Evolutionary conservation across 2,113 vertebrate species (phyloP).

Genomic region (Otis tarda): DNA sequence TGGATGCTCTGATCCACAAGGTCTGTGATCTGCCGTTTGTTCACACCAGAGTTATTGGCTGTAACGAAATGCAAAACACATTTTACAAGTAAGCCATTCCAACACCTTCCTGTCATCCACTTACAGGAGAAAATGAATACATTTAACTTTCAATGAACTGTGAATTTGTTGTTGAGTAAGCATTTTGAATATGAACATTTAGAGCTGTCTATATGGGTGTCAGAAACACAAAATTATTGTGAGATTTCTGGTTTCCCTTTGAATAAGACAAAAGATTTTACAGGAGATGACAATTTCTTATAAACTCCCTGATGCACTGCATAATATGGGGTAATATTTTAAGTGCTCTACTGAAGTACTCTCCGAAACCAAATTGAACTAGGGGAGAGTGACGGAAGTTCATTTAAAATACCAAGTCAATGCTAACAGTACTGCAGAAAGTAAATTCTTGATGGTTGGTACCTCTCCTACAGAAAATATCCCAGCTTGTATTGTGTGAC

Average conservation of each 20-base stretch:
- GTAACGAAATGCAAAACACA: conserved; percentile 50
- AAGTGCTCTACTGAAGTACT: background rate
- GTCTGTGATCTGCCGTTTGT: conserved; percentile 98
- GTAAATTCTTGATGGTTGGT: background rate
- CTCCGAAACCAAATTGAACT: background rate
- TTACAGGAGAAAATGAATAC: conserved; percentile 48
- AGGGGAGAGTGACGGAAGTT: background rate
- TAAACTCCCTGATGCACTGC: background rate
- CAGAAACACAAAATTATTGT: conserved; percentile 35
- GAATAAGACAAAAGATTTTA: conserved; percentile 42
- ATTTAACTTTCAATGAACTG: conserved; percentile 63
- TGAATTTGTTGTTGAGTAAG: conserved; percentile 53
- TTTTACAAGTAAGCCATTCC: conserved; percentile 33
- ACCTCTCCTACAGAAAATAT: background rate
- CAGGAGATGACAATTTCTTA: conserved; percentile 34
- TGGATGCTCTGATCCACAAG: conserved; percentile 98
- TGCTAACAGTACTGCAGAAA: background rate
- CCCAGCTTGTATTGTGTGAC: background rate
- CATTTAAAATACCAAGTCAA: background rate
- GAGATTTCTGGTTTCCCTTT: conserved; percentile 39
- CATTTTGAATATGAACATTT: conserved; percentile 56
- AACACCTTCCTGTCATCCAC: conserved; percentile 42
- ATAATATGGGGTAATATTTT: conserved; percentile 19
- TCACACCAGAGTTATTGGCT: conserved; percentile 94
- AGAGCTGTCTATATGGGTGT: conserved; percentile 44